phyloP scores from a whole-genome alignment of 64 coral and sea anemone species.

The Cladopsammia gracilis region DNA sequence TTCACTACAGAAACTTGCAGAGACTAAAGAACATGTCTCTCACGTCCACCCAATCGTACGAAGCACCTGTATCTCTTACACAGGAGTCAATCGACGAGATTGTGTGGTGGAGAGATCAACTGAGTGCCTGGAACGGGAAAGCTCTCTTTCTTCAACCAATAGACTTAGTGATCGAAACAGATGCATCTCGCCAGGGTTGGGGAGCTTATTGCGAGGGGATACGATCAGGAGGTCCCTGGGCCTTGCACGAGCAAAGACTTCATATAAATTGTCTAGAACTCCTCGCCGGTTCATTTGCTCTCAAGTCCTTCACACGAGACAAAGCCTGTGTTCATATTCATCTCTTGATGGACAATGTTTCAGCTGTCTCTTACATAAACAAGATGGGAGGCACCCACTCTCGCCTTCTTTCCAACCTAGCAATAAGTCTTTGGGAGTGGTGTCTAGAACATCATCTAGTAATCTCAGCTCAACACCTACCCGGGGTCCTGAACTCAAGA shows the following conservation, averaged over 20 bases:
- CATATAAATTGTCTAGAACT: constrained; percentile 55
- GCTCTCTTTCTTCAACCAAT: background rate
- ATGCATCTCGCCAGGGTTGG: constrained; percentile 52
- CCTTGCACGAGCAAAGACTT: constrained; percentile 2
- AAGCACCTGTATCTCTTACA: background rate
- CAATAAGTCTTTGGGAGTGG: constrained; percentile 25
- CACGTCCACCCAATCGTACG: background rate
- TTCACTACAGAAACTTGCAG: background rate
- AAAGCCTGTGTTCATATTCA: background rate
- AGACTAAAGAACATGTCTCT: background rate
- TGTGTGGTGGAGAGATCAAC: constrained; percentile 25
- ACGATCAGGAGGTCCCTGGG: constrained; percentile 45
- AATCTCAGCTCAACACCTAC: background rate
- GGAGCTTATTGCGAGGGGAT: constrained; percentile 57
- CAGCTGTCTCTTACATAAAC: constrained; percentile 39
- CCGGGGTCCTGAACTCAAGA: constrained; percentile 16
- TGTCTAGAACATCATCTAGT: background rate
- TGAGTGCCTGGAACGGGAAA: background rate
- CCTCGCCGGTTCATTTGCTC: constrained; percentile 10
- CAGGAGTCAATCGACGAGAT: background rate
- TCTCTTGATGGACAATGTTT: constrained; percentile 35
- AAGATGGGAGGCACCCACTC: constrained; percentile 47
- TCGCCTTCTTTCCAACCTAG: background rate
- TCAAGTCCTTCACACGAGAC: constrained; percentile 35
- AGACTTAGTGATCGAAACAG: constrained; percentile 62